These are phyloP conservation scores for Lerema accius DNA, from an alignment of 1,140 invertebrate species.

Conservation along the genomic window DNA sequence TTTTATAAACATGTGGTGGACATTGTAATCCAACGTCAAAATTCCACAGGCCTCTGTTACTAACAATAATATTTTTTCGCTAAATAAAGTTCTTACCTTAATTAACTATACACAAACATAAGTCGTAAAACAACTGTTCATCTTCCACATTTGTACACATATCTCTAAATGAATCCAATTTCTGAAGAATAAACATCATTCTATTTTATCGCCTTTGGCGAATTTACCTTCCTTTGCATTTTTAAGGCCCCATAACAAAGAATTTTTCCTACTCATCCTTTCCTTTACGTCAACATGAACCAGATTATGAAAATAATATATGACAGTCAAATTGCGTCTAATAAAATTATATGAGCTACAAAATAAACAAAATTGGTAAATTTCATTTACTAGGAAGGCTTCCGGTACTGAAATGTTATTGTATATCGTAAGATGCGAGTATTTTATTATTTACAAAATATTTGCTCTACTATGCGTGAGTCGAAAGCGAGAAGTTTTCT, in stretches of 20 bases:
- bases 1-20: too few relatives aligned
- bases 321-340: constrained; percentile 5
- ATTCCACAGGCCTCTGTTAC: too few relatives aligned
- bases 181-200: constrained; percentile 24
- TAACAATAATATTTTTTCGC: neutral
- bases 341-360: neutral
- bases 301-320: constrained; percentile 2
- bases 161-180: constrained; percentile 3
- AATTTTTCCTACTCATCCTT: constrained; percentile 9
- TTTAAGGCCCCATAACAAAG: constrained; percentile 21
- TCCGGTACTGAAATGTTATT: too few relatives aligned
- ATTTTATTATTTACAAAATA: too few relatives aligned
- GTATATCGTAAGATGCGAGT: too few relatives aligned
- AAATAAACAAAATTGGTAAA: neutral
- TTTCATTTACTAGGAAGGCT: too few relatives aligned
- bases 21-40: too few relatives aligned
- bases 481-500: too few relatives aligned
- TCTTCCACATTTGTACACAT: neutral
- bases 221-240: constrained; percentile 22
- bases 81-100: neutral
- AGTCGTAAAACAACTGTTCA: neutral
- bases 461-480: too few relatives aligned
- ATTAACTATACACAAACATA: neutral
- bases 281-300: constrained; percentile 17
- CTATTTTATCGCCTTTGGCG: constrained; percentile 20